Base-by-base conservation (phyloP, 2,888 invertebrate species). In the Embidobia sp. region DNA sequence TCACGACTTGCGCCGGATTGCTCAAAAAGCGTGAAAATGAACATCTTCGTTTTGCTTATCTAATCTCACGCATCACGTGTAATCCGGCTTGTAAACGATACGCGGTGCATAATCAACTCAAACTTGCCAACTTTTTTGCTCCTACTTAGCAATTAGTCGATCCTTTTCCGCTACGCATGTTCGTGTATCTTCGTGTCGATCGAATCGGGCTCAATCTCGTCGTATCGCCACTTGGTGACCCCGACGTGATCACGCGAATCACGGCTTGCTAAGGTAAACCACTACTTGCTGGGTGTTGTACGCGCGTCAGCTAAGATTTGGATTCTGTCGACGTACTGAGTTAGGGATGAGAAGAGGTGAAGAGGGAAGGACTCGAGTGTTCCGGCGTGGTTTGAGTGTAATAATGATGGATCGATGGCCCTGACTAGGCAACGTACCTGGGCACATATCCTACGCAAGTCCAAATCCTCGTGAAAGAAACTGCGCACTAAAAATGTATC, bases 391-490 rank as follows among this genome's bases (percentile, higher is more conserved):
- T n/a, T n/a, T n/a, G n/a, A n/a, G n/a, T n/a, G n/a, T n/a, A n/a
- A n/a, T n/a, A n/a, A n/a, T n/a, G n/a, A n/a, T n/a, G n/a, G n/a
- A n/a, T n/a, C n/a, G n/a, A n/a, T n/a, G n/a, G n/a, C n/a, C n/a
- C n/a, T n/a, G n/a, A n/a, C n/a, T n/a, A n/a, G n/a, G 16, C 15
- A 48, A 87, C 87, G 79, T 86, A 88, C 88, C 88, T 88, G 88
- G 86, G 87, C 85, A 86, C 88, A 88, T 88, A 88, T 88, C 88
- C 88, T 84, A 85, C 75, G 76, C 77, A 82, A 83, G 85, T 83
- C 84, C 86, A 83, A 84, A 84, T 86, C 86, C 77, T 80, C 79
- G 80, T 72, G 66, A 69, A 48, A 53, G 77, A 22, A 63, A 78
- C 53, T 55, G 33, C 67, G 74, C 79, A 79, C 79, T 79, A 67